Evolutionary conservation across 92 coral and sea anemone species (phyloP), one percentile per base, ranked within the genome.

Genomic region (Micromussa lordhowensis): DNA sequence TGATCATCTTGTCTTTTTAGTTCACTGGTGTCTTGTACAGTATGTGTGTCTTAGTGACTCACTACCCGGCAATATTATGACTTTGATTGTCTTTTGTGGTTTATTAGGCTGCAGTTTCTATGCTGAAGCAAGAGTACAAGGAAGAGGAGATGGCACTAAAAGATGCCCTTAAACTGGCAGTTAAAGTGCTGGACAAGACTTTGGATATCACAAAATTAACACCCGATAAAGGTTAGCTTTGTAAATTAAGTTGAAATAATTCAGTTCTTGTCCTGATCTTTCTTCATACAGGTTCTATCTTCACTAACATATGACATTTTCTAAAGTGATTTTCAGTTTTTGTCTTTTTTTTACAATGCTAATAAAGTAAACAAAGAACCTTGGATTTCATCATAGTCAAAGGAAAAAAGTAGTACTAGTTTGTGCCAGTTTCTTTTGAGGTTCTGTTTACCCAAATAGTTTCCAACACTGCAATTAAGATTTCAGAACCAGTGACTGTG

Each of bases 41-140:
- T 44, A 55, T 55, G 61, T 55, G 61, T 55, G 61, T 16, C 64
- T 6, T 61, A 6, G 26, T 5, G 29, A 61, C 14, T 61, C 11
- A 24, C 4, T 24, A 0, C 68, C 30, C 11, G 24, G 12, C 68
- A 61, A 61, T 61, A 26, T 22, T 6, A 24, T 61, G 68, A 24
- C 68, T 59, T 61, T 61, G 68, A 21, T 61, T 61, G 28, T 4
- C 29, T 61, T 40, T 40, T 4, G 26, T 38, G 35, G 6, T 49
- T 40, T 31, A 6, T 54, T 55, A 87, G 90, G 99, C 99, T 79
- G 99, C 99, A 13, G 99, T 98, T 82, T 98, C 99, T 4, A 91
- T 98, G 96, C 87, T 98, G 40, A 98, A 98, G 88, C 99, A 98
- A 88, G 99, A 98, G 74, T 98, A 96, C 91, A 94, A 98, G 75